Percentiles rank a stretch among this genome's conserved stretches.
Conservation (phyloP, 1,140 invertebrate genomes). For the Eufriesea mexicana region DNA sequence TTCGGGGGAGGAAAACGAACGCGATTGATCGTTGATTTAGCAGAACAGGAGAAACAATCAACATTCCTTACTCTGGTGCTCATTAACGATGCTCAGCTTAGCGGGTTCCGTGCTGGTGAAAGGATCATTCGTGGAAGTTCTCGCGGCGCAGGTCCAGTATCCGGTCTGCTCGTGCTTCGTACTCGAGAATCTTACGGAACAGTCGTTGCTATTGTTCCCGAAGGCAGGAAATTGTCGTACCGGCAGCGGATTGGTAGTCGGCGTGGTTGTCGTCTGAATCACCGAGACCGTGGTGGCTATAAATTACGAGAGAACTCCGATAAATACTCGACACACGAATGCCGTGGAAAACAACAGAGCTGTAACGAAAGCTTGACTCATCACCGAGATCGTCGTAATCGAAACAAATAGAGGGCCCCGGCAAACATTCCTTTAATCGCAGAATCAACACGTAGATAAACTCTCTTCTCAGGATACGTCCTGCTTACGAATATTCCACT, state of each 20-base stretch:
- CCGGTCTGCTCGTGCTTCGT: constrained; percentile 79
- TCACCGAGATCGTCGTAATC: background rate
- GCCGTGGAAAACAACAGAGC: constrained; percentile 31
- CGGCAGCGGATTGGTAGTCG: constrained; percentile 72
- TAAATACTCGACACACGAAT: constrained; percentile 41
- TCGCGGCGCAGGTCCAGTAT: constrained; percentile 80
- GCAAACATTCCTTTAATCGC: background rate
- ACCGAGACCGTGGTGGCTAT: constrained; percentile 53
- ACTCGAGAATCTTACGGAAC: constrained; percentile 79
- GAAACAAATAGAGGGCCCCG: constrained; percentile 9
- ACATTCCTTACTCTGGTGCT: constrained; percentile 69
- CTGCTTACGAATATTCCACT: too few relatives aligned
- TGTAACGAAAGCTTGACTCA: constrained; percentile 5
- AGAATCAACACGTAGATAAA: too few relatives aligned
- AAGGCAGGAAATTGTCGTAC: constrained; percentile 79
- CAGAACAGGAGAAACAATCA: background rate
- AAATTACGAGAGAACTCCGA: constrained; percentile 40
- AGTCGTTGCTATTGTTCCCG: constrained; percentile 80
- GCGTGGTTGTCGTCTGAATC: constrained; percentile 62
- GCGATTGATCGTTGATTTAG: background rate
- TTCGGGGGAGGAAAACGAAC: background rate
- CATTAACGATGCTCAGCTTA: constrained; percentile 76
- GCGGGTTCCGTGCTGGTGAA: constrained; percentile 78
- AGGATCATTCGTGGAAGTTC: constrained; percentile 70
- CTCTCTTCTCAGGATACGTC: too few relatives aligned